phyloP scores from a whole-genome alignment of 2,888 invertebrate genomes.

The Erpobdella octoculata region DNA sequence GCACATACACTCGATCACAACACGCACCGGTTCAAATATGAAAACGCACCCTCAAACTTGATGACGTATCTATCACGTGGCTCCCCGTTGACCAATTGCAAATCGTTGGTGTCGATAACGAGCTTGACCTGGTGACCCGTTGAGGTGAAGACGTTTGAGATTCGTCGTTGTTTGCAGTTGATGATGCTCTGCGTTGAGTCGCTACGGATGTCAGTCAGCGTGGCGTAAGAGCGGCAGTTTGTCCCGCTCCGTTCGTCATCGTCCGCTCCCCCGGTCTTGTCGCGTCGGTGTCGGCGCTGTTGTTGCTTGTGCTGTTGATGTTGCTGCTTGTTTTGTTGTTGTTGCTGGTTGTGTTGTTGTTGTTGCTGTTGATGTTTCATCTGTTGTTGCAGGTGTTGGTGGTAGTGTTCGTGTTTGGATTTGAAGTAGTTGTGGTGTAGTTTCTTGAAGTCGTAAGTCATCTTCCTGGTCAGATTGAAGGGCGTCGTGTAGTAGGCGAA shows the following conservation, averaged over 20 bases:
- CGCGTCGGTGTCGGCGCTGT: too few species aligned
- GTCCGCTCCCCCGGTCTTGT: neutral
- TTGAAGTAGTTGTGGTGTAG: neutral
- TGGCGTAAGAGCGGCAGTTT: neutral
- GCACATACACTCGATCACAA: too few species aligned
- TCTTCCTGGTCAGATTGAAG: neutral
- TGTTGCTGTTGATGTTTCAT: neutral
- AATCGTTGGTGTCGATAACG: neutral
- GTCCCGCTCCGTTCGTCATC: neutral
- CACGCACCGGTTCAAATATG: too few species aligned
- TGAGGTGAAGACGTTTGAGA: neutral
- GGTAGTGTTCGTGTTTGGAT: too few species aligned
- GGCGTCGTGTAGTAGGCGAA: slow-evolving; percentile 3
- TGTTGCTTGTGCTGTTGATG: neutral
- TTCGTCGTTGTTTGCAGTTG: neutral
- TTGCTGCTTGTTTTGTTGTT: neutral
- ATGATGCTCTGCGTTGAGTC: neutral
- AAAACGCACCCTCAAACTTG: neutral
- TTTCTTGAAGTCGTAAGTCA: too few species aligned
- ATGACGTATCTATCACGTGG: neutral
- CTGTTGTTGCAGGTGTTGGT: neutral
- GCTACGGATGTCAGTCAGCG: neutral
- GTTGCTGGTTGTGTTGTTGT: neutral
- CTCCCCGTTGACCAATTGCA: neutral
- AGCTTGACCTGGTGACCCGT: slow-evolving; percentile 6